phyloP scores from a whole-genome alignment of 2,888 invertebrate species.

The Leptinotarsa rubiginosa region DNA sequence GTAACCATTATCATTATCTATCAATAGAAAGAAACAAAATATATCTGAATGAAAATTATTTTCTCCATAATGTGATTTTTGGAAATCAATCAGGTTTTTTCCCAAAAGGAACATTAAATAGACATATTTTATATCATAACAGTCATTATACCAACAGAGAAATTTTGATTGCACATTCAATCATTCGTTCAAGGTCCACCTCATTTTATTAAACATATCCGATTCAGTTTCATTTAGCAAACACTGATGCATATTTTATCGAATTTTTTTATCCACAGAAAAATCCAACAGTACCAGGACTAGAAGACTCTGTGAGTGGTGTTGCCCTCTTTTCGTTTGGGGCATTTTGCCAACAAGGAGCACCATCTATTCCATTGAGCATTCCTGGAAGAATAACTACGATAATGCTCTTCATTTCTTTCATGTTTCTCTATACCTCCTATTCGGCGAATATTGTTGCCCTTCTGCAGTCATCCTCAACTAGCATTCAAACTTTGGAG shows the following conservation, averaged over 20 bases:
- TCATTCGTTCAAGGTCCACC: too few species aligned
- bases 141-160: too few species aligned
- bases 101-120: too few species aligned
- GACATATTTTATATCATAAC: too few species aligned
- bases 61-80: too few species aligned
- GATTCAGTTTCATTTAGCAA: not conserved
- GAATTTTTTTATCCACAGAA: constrained; percentile 20
- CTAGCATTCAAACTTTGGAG: constrained; percentile 73
- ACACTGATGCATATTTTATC: not conserved
- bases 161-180: too few species aligned
- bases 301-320: constrained; percentile 66
- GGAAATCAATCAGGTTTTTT: too few species aligned
- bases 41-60: too few species aligned
- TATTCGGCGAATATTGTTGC: constrained; percentile 84
- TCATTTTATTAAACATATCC: too few species aligned
- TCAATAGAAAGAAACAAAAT: too few species aligned
- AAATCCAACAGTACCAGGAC: constrained; percentile 31
- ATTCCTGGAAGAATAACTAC: constrained; percentile 71
- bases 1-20: too few species aligned
- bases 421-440: constrained; percentile 80
- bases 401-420: constrained; percentile 72
- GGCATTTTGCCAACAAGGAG: constrained; percentile 73
- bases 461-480: constrained; percentile 78
- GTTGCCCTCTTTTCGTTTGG: constrained; percentile 70
- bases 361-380: constrained; percentile 67